Percentiles rank a stretch among this genome's conserved stretches.
phyloP scores from a whole-genome alignment of 2,797 vertebrate species.

The Amazona ochrocephala region DNA sequence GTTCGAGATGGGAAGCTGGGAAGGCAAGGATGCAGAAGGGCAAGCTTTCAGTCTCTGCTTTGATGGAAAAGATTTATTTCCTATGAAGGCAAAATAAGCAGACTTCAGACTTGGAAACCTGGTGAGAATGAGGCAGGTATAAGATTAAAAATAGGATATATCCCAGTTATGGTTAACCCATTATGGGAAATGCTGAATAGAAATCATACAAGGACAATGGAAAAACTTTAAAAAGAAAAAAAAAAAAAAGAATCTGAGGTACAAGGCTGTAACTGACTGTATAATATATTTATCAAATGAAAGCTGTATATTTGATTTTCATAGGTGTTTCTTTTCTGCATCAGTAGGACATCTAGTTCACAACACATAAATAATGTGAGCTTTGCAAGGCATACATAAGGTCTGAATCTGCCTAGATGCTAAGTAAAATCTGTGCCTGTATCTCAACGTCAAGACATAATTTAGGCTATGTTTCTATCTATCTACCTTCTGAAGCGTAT shows the following conservation, averaged over 20 bases:
- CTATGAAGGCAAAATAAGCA: background rate
- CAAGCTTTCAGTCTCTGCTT: background rate
- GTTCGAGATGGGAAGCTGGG: background rate
- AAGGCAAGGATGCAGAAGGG: background rate
- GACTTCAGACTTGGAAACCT: background rate
- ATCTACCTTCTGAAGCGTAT: background rate
- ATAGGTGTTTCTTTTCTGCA: background rate
- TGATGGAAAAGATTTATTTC: background rate
- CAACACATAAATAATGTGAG: slow-evolving; percentile 29
- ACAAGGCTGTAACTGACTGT: background rate
- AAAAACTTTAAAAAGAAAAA: background rate
- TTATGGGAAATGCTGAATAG: background rate
- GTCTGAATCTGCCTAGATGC: background rate
- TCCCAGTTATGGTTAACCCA: background rate
- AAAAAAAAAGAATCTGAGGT: background rate
- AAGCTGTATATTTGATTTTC: slow-evolving; percentile 41
- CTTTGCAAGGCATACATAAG: slow-evolving; percentile 1
- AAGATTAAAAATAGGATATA: background rate
- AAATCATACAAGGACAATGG: background rate
- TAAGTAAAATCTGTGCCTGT: background rate
- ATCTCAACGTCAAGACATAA: background rate
- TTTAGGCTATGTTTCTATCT: background rate
- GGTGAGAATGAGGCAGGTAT: background rate
- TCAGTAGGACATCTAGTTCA: slow-evolving; percentile 35
- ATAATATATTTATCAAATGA: background rate